Conservation (phyloP, 2,888 invertebrate genomes). For the Kuschelorhynchus macadamiae region DNA sequence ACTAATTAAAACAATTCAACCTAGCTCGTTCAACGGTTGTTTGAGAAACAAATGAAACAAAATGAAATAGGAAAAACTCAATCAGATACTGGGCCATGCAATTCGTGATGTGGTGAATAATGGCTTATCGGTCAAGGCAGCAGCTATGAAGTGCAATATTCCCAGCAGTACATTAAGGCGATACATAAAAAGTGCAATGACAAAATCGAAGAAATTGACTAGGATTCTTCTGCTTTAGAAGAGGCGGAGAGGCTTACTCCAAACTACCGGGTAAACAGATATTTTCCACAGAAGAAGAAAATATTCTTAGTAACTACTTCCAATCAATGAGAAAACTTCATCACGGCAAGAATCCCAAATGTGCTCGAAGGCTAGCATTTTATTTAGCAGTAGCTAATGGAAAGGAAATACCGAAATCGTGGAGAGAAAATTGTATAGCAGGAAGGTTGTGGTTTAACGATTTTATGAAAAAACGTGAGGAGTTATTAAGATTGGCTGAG, state of each 20-base stretch:
- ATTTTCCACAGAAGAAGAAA: constrained; percentile 1
- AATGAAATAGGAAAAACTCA: too few relatives aligned
- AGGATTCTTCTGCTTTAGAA: background rate
- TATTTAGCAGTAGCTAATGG: background rate
- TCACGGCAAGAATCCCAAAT: background rate
- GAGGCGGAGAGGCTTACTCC: background rate
- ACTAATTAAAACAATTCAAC: too few relatives aligned
- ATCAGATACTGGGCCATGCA: too few relatives aligned
- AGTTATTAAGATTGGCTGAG: background rate
- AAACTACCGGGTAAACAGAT: background rate
- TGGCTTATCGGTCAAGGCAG: too few relatives aligned
- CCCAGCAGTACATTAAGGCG: too few relatives aligned
- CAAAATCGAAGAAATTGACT: too few relatives aligned
- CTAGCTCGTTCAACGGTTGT: too few relatives aligned
- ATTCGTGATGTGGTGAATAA: too few relatives aligned
- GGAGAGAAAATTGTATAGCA: background rate
- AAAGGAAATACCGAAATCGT: background rate
- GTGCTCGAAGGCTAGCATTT: background rate
- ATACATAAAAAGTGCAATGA: too few relatives aligned
- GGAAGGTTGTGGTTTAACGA: background rate
- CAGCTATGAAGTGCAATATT: too few relatives aligned
- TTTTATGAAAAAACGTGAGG: background rate
- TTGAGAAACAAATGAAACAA: too few relatives aligned
- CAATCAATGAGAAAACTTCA: background rate
- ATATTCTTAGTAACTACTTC: background rate